Base-by-base conservation (phyloP, 2,888 invertebrate species). In the Sarcophaga carnaria region DNA sequence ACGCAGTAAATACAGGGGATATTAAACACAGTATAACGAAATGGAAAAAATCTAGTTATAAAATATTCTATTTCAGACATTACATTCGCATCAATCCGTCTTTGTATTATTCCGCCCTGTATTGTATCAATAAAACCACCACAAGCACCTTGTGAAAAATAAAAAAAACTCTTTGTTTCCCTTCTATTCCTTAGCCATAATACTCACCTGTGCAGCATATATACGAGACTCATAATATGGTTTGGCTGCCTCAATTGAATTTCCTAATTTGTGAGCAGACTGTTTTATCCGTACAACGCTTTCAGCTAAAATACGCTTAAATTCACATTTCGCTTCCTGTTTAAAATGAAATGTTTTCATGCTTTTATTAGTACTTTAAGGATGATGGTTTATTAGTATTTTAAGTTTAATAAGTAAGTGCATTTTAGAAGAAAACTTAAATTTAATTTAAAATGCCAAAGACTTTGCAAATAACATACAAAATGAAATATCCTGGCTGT, bases 171-270 rank as follows among this genome's bases (percentile, higher is more conserved):
- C 8, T 37, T 37, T 10, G 37, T 37, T 37, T 37, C 2, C 4
- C 17, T 54, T 14, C 54, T 54, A 54, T 54, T 54, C 54, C 54
- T 54, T 17, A 14, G 17, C 37, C 8, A 37, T 37, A 10, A 37
- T 37, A 82, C 87, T 94, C 90, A 96, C 96, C 94, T 97, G 96
- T 92, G 96, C 96, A 76, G 97, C 96, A 93, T 96, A 96, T 93
- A 97, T 96, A 90, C 97, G 95, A 54, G 98, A 96, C 94, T 98
- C 98, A 94, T 98, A 98, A 91, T 98, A 98, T 1, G 98, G 98
- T 89, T 97, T 95, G 5, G 98, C 97, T 93, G 97, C 96, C 91
- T 97, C 97, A 74, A 98, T 96, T 90, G 97, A 97, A 91, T 96
- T 95, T 63, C 97, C 97, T 82, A 97, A 94, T 93, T 98, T 98